Evolutionary conservation across 2,113 vertebrate species (phyloP).

Genomic region (Odontesthes bonariensis): DNA sequence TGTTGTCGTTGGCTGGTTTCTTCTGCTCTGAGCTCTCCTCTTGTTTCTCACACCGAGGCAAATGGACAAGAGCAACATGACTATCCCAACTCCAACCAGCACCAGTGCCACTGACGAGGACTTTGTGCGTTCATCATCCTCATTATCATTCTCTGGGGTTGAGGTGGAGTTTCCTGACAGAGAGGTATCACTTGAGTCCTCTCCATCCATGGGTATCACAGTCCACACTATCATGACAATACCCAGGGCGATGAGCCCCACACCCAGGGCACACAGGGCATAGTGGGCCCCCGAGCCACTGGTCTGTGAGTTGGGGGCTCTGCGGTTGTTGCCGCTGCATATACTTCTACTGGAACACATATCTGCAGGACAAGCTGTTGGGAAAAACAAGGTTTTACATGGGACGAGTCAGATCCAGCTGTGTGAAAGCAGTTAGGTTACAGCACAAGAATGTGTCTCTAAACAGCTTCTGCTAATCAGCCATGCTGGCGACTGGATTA

Average conservation of each 20-base stretch:
- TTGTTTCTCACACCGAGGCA: slow-evolving; percentile 89
- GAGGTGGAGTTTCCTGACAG: slow-evolving; percentile 67
- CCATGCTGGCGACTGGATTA: too few relatives aligned
- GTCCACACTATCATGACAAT: slow-evolving; percentile 98
- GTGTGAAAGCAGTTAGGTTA: not conserved
- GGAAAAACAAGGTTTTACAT: not conserved
- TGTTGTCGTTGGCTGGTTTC: slow-evolving; percentile 40
- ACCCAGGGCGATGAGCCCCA: slow-evolving; percentile 93
- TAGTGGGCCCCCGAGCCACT: slow-evolving; percentile 88
- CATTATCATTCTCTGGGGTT: not conserved
- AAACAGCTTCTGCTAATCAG: not conserved
- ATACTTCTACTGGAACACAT: slow-evolving; percentile 79
- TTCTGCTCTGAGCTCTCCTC: slow-evolving; percentile 65
- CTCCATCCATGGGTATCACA: slow-evolving; percentile 82
- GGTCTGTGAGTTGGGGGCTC: slow-evolving; percentile 52
- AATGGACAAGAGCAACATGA: slow-evolving; percentile 90
- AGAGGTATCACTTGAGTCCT: accelerated
- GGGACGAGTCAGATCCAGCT: not conserved
- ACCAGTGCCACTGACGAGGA: slow-evolving; percentile 92
- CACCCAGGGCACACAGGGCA: slow-evolving; percentile 92
- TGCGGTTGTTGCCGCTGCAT: slow-evolving; percentile 56
- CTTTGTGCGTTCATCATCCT: slow-evolving; percentile 74
- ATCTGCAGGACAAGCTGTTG: slow-evolving; percentile 44
- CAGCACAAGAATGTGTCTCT: not conserved
- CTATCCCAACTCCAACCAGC: slow-evolving; percentile 86